Base-by-base conservation (phyloP, 2,113 vertebrate genomes). In the Oryzias melastigma region DNA sequence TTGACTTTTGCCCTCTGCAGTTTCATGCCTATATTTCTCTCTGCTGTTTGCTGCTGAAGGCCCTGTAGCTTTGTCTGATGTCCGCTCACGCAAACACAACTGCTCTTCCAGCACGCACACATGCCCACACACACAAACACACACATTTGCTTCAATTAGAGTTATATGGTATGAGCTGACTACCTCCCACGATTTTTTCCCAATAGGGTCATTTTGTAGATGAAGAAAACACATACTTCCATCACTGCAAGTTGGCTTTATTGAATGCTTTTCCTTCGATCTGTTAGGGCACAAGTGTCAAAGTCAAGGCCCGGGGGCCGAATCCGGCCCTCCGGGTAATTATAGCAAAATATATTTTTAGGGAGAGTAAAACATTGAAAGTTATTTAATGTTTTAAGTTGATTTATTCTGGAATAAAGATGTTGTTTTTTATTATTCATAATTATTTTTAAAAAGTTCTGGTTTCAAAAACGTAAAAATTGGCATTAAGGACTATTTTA, bases 1-100 rank as follows among this genome's bases (percentile, higher is more conserved):
- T 83, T 87, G 85, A 89, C 83, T 75, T 73, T 63, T 80, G 79
- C 62, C 79, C 73, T 70, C 74, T 72, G 62, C 80, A 76, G 54
- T 74, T 74, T 76, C 67, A 65, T 69, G 78, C 85, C 63, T 24
- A 56, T 87, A 75, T 79, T 82, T 75, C 76, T 75, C 57, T 14
- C 65, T 40, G 44, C 70, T 0, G 73, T 62, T 85, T 53, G 66
- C 70, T 27, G 73, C 80, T 60, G 61, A 27, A 65, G 79, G 83
- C 68, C 66, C 44, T 52, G 72, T 52, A 67, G 77, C 72, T 74
- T 73, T 20, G 79, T 87, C 83, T 88, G 85, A 88, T 80, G 75
- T 87, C 79, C 72, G 78, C 82, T 84, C 80, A 82, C 78, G 71
- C 80, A 83, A 68, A 81, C 76, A 47, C 60, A 18, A 47, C 65